Percentiles rank a stretch among this genome's conserved stretches.
These are phyloP conservation scores for Monochamus alternatus DNA, from an alignment of 2,888 invertebrate species.

Conservation along the genomic window DNA sequence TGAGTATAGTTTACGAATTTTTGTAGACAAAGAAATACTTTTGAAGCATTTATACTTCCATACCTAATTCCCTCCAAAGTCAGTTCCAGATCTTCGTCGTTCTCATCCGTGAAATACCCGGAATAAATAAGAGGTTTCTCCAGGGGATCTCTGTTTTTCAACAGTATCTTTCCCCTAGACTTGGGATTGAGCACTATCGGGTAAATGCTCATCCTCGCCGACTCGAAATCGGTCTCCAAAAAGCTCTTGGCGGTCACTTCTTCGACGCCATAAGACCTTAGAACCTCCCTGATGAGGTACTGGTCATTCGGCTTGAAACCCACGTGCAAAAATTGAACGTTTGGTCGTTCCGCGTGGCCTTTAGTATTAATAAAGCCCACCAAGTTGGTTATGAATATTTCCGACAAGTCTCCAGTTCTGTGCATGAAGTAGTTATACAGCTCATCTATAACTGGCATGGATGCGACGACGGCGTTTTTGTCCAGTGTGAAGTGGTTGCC, in stretches of 20 bases:
- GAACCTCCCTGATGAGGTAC: constrained; percentile 45
- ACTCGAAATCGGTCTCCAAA: constrained; percentile 15
- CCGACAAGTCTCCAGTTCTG: constrained; percentile 71
- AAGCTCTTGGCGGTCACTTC: constrained; percentile 49
- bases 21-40: too few relatives aligned
- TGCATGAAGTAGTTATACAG: constrained; percentile 72
- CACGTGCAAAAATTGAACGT: constrained; percentile 68
- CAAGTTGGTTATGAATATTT: constrained; percentile 70
- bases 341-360: constrained; percentile 70
- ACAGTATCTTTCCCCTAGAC: constrained; percentile 74
- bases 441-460: constrained; percentile 56
- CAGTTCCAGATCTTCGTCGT: constrained; percentile 73
- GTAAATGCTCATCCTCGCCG: neutral
- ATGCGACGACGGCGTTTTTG: constrained; percentile 36
- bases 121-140: constrained; percentile 77
- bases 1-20: too few relatives aligned
- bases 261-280: constrained; percentile 60
- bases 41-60: too few relatives aligned
- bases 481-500: constrained; percentile 57
- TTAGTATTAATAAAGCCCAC: constrained; percentile 71
- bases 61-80: constrained; percentile 72
- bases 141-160: constrained; percentile 74
- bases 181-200: constrained; percentile 67
- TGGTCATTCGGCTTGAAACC: constrained; percentile 62
- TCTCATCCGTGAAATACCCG: constrained; percentile 76